Conservation (phyloP, 2,888 invertebrate species). For the Lomographa bimaculata region DNA sequence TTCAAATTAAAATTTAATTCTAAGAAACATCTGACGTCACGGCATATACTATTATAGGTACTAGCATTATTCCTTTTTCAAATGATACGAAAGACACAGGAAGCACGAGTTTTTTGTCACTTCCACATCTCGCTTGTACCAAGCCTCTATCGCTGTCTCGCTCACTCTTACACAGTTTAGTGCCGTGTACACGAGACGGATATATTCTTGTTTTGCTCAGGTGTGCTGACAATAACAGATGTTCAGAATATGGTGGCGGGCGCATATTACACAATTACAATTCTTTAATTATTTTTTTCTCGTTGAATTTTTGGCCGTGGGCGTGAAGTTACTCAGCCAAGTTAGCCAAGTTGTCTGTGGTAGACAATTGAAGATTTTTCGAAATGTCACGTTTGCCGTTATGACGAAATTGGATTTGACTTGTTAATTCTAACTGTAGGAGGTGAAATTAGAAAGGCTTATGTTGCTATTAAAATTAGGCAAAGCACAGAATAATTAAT, state of each 20-base stretch:
- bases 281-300: conserved; percentile 79
- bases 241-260: conserved; percentile 60
- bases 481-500: no score
- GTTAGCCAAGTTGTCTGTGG: conserved; percentile 24
- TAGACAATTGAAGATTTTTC: conserved; percentile 67
- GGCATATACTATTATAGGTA: conserved; percentile 49
- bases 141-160: conserved; percentile 49
- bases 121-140: conserved; percentile 69
- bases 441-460: conserved; percentile 28
- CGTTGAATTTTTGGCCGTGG: conserved; percentile 61
- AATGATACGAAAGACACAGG: conserved; percentile 83
- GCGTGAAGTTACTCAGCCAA: conserved; percentile 55
- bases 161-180: conserved; percentile 32
- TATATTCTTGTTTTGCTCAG: conserved; percentile 56
- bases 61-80: conserved; percentile 76
- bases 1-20: no score
- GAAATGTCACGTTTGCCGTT: conserved; percentile 67
- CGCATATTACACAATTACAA: conserved; percentile 79
- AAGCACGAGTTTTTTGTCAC: conserved; percentile 82
- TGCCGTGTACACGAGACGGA: conserved; percentile 44
- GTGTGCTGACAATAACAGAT: conserved; percentile 83
- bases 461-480: conserved; percentile 4
- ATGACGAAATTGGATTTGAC: conserved; percentile 60
- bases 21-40: conserved; percentile 35
- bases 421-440: conserved; percentile 55